phyloP scores from a whole-genome alignment of 2,113 vertebrate genomes.

The Smithornis capensis region DNA sequence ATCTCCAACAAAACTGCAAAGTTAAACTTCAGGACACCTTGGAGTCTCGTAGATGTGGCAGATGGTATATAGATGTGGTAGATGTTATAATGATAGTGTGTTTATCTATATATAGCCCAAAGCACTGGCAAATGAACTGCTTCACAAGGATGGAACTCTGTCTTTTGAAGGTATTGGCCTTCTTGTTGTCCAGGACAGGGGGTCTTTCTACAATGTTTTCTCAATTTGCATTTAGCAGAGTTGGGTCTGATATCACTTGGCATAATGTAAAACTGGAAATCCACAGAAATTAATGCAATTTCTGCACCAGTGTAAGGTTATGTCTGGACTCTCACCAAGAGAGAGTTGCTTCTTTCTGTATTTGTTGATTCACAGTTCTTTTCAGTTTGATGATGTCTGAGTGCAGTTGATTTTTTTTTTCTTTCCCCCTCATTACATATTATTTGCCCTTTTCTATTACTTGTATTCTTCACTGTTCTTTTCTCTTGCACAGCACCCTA shows the following conservation, averaged over 20 bases:
- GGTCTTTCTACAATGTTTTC: background rate
- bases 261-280: background rate
- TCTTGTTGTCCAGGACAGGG: background rate
- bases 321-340: background rate
- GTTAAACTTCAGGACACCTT: background rate
- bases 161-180: background rate
- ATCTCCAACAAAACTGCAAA: background rate
- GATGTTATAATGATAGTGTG: background rate
- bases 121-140: background rate
- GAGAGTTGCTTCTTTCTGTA: background rate
- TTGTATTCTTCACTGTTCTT: background rate
- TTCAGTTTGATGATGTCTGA: background rate
- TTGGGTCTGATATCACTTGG: background rate
- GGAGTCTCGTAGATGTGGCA: background rate
- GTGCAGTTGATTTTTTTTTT: background rate
- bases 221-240: background rate
- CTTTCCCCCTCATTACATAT: background rate
- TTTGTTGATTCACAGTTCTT: background rate
- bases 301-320: background rate
- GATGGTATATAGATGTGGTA: too few relatives aligned
- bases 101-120: background rate
- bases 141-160: background rate
- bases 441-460: background rate
- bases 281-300: background rate
- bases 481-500: background rate